These are phyloP conservation scores for Axinella damicornis DNA, from an alignment of 37 sponge, comb jelly and placozoan species.

Conservation along the genomic window DNA sequence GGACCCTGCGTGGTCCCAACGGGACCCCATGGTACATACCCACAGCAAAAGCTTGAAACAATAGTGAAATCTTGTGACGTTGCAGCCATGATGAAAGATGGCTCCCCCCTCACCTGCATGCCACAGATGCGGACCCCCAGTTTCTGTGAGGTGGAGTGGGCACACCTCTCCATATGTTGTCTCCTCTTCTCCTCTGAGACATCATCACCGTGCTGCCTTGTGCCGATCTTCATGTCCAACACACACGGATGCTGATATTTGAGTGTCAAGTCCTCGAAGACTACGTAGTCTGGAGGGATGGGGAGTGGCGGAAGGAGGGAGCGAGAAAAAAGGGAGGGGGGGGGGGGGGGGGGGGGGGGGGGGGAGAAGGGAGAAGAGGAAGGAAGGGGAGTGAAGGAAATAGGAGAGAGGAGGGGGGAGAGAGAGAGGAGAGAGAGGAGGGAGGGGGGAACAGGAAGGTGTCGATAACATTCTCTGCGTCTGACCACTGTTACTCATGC, in stretches of 20 bases:
- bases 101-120: slow-evolving; percentile 75
- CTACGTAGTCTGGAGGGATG: slow-evolving; percentile 68
- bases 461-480: background rate
- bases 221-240: slow-evolving; percentile 86
- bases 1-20: no score
- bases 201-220: slow-evolving; percentile 72
- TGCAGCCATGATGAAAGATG: slow-evolving; percentile 4
- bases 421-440: background rate
- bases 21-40: no score
- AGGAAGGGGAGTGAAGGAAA: background rate
- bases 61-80: no score
- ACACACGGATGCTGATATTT: slow-evolving; percentile 62
- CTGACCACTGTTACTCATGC: no score
- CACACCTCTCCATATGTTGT: slow-evolving; percentile 51
- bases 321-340: background rate
- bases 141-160: slow-evolving; percentile 62
- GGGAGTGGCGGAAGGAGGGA: background rate
- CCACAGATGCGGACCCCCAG: slow-evolving; percentile 82
- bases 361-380: background rate
- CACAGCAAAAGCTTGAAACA: no score
- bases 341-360: slow-evolving; percentile 10
- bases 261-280: slow-evolving; percentile 74
- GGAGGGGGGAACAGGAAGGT: background rate
- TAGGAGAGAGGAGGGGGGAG: background rate
- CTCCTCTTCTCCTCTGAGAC: slow-evolving; percentile 48